Evolutionary conservation across 1,140 invertebrate genomes (phyloP).

Genomic region (Conus ventricosus): DNA sequence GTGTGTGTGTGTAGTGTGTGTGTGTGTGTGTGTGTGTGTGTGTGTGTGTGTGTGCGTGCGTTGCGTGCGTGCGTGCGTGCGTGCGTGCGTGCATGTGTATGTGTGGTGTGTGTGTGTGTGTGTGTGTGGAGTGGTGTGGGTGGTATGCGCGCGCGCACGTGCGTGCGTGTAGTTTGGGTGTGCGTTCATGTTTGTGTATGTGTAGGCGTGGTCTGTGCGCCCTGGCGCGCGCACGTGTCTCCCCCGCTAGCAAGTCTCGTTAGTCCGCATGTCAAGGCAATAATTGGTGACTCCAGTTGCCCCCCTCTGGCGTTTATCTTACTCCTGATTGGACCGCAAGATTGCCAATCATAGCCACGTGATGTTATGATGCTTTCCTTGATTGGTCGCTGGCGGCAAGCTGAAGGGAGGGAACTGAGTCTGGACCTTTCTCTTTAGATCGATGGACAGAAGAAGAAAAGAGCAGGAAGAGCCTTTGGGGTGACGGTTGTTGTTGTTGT

Average conservation of each 20-base stretch:
- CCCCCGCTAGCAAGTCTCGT: neutral
- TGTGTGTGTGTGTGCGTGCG: neutral
- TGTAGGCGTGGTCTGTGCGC: neutral
- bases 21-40: too few species aligned
- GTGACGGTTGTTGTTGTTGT: too few species aligned
- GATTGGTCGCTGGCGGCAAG: too few species aligned
- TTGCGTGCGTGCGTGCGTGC: neutral
- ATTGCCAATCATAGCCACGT: neutral
- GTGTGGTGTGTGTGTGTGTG: neutral
- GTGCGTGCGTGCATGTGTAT: neutral
- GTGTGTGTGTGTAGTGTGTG: too few species aligned
- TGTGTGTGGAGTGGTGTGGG: slow-evolving; percentile 3
- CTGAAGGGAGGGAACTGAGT: too few species aligned
- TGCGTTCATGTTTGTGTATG: too few species aligned
- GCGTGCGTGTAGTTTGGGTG: neutral
- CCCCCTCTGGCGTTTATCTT: neutral
- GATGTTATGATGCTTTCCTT: neutral
- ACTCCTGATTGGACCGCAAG: neutral
- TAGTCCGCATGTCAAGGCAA: neutral
- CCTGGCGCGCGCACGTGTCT: neutral
- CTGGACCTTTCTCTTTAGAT: too few species aligned
- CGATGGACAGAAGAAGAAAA: too few species aligned
- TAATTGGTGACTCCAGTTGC: neutral
- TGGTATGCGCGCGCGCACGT: too few species aligned
- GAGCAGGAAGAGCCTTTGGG: too few species aligned